Percentiles rank a stretch among this genome's conserved stretches.
Evolutionary conservation across 2,797 vertebrate genomes (phyloP).

Genomic region (Sphenopsis melanotis): DNA sequence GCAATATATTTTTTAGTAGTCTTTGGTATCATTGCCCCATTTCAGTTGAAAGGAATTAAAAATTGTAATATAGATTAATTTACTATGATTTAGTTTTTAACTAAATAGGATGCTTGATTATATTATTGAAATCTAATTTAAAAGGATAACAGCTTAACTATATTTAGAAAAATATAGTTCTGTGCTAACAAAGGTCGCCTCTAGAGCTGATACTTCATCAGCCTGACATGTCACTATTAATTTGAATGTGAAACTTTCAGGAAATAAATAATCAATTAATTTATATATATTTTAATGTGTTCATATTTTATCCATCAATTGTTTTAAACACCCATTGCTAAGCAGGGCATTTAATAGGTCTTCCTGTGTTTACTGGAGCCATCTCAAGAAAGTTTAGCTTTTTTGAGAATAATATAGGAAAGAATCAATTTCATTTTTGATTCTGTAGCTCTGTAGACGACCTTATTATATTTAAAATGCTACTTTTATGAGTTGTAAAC

Average conservation of each 20-base stretch:
- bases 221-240: conserved; percentile 2
- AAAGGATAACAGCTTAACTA: conserved; percentile 20
- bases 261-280: conserved; percentile 19
- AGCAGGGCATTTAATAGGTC: not conserved
- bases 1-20: not conserved
- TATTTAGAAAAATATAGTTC: conserved; percentile 35
- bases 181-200: not conserved
- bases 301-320: not conserved
- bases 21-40: not conserved
- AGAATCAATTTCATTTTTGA: conserved; percentile 16
- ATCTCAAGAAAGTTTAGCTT: not conserved
- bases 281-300: not conserved
- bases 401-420: not conserved
- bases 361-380: not conserved
- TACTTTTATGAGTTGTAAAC: conserved; percentile 49
- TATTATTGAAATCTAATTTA: conserved; percentile 24
- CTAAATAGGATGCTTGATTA: conserved; percentile 3
- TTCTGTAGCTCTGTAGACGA: not conserved
- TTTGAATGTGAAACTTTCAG: conserved; percentile 6
- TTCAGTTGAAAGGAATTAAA: conserved; percentile 33
- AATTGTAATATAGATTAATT: not conserved
- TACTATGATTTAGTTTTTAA: not conserved
- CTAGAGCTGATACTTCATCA: conserved; percentile 31
- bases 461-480: conserved; percentile 52
- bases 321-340: not conserved